phyloP scores from a whole-genome alignment of 2,888 invertebrate species.

The Lasioglossum lativentre region DNA sequence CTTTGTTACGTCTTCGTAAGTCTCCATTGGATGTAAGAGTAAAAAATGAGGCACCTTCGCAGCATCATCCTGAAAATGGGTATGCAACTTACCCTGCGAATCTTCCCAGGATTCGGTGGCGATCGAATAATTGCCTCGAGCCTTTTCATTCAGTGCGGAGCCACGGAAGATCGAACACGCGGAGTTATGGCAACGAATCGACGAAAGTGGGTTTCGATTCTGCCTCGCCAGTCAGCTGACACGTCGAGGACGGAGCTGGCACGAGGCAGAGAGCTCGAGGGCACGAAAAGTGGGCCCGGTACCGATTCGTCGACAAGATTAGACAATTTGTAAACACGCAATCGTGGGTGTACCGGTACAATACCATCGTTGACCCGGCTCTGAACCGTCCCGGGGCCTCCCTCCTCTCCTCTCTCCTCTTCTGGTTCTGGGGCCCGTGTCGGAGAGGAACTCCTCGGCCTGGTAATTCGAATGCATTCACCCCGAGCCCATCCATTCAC shows the following conservation, averaged over 20 bases:
- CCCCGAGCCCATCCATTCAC: constrained; percentile 73
- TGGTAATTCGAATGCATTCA: constrained; percentile 76
- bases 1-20: too few species aligned
- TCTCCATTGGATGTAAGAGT: too few species aligned
- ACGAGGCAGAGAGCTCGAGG: constrained; percentile 51
- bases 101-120: background rate
- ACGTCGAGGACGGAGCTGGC: constrained; percentile 25
- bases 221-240: constrained; percentile 16
- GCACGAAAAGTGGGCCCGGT: constrained; percentile 65
- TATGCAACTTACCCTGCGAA: background rate
- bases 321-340: constrained; percentile 81
- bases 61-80: background rate
- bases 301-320: constrained; percentile 76
- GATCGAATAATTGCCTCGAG: background rate
- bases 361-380: constrained; percentile 72
- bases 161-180: background rate
- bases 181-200: background rate
- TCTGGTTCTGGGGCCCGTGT: background rate
- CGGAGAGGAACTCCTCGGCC: constrained; percentile 55
- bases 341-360: constrained; percentile 76
- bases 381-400: constrained; percentile 64
- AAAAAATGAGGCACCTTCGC: too few species aligned
- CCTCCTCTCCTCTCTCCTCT: constrained; percentile 24
- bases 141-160: background rate
- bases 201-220: constrained; percentile 43